phyloP scores from a whole-genome alignment of 2,113 vertebrate species.

The Myotis lucifugus region DNA sequence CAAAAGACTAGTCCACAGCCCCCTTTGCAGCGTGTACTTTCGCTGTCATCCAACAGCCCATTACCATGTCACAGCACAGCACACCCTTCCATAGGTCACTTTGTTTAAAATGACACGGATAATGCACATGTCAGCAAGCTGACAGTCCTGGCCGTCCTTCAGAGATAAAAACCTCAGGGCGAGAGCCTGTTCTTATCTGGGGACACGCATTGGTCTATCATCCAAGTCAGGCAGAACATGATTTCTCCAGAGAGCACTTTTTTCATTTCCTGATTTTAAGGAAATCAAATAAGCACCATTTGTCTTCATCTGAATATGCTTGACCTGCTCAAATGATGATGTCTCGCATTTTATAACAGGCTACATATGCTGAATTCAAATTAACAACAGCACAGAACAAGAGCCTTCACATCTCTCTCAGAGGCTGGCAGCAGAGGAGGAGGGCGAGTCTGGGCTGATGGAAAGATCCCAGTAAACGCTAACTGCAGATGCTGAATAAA shows the following conservation, averaged over 20 bases:
- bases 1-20: conserved; percentile 86
- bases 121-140: conserved; percentile 91
- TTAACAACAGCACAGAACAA: conserved; percentile 84
- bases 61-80: conserved; percentile 91
- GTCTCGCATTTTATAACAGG: conserved; percentile 89
- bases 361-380: conserved; percentile 91
- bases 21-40: conserved; percentile 87
- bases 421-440: conserved; percentile 73
- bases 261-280: conserved; percentile 98
- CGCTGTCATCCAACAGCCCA: conserved; percentile 92
- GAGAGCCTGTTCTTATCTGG: conserved; percentile 93
- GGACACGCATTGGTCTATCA: conserved; percentile 90
- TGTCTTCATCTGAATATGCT: conserved; percentile 97
- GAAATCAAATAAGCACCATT: conserved; percentile 98
- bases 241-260: conserved; percentile 97
- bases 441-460: conserved; percentile 59
- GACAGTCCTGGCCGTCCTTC: conserved; percentile 90
- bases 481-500: background rate
- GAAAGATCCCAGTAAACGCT: background rate
- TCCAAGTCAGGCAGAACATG: conserved; percentile 92
- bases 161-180: conserved; percentile 87
- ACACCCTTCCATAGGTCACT: conserved; percentile 92
- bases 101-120: conserved; percentile 94
- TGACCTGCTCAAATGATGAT: conserved; percentile 95
- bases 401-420: conserved; percentile 81